phyloP scores from a whole-genome alignment of 2,888 invertebrate species.

The Polylopha cassiicola region DNA sequence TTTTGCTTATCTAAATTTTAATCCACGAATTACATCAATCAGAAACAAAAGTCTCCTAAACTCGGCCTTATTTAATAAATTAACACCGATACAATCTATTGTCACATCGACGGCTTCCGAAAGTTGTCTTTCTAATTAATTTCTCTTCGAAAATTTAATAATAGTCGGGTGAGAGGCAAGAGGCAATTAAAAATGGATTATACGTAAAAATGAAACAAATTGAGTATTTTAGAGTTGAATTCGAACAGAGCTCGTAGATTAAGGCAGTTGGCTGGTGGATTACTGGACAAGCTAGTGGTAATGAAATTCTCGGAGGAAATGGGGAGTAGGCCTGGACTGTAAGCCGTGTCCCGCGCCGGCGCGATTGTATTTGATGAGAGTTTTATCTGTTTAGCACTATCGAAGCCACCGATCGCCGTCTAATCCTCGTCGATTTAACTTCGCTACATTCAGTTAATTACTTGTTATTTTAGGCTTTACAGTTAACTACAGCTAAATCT shows the following conservation, averaged over 20 bases:
- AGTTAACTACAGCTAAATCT: constrained; percentile 26
- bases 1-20: constrained; percentile 30
- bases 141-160: constrained; percentile 65
- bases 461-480: constrained; percentile 44
- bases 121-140: constrained; percentile 66
- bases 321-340: constrained; percentile 64
- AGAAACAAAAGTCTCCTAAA: constrained; percentile 47
- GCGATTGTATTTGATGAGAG: constrained; percentile 74
- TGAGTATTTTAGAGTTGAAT: constrained; percentile 65
- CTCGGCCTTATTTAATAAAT: constrained; percentile 59
- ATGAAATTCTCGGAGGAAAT: constrained; percentile 73
- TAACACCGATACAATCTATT: constrained; percentile 67
- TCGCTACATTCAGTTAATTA: constrained; percentile 51
- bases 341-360: constrained; percentile 67
- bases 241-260: constrained; percentile 69
- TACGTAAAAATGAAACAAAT: constrained; percentile 69
- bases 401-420: constrained; percentile 45
- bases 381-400: constrained; percentile 69
- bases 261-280: constrained; percentile 66
- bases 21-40: constrained; percentile 49
- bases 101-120: constrained; percentile 59
- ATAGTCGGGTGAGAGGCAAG: constrained; percentile 44
- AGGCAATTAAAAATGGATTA: constrained; percentile 74
- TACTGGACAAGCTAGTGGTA: constrained; percentile 70
- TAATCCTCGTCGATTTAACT: constrained; percentile 55